phyloP scores from a whole-genome alignment of 2,888 invertebrate species.

The Magallana nippona region DNA sequence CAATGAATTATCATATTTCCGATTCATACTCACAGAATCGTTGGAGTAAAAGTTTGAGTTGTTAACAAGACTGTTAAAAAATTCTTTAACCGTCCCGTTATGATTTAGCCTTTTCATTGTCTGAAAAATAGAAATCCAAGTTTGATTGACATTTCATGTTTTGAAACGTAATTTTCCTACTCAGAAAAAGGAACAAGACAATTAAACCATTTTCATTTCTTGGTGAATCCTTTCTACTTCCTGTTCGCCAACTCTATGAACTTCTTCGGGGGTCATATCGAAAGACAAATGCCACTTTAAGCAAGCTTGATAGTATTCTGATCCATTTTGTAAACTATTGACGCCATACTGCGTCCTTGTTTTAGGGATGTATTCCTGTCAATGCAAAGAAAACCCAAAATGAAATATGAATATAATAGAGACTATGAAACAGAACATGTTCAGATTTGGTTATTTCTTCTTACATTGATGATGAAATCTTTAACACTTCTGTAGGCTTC shows the following conservation, averaged over 20 bases:
- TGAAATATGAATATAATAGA: too few relatives aligned
- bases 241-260: conserved; percentile 74
- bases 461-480: conserved; percentile 59
- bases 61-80: conserved; percentile 70
- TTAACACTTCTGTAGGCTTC: conserved; percentile 56
- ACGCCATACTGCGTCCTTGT: conserved; percentile 72
- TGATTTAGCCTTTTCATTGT: conserved; percentile 65
- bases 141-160: background rate
- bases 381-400: too few relatives aligned
- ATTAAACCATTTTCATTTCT: conserved; percentile 67
- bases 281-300: conserved; percentile 77
- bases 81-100: conserved; percentile 70
- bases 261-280: conserved; percentile 73
- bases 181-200: too few relatives aligned
- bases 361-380: conserved; percentile 68
- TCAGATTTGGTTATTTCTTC: background rate
- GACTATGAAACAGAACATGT: too few relatives aligned
- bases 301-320: conserved; percentile 73
- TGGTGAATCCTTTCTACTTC: conserved; percentile 76
- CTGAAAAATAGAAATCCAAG: conserved; percentile 47
- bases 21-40: conserved; percentile 63
- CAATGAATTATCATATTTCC: background rate
- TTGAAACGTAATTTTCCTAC: background rate
- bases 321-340: conserved; percentile 73
- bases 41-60: conserved; percentile 70